These are phyloP conservation scores for Drosophila asahinai DNA, from an alignment of 1,140 invertebrate species.

Conservation along the genomic window DNA sequence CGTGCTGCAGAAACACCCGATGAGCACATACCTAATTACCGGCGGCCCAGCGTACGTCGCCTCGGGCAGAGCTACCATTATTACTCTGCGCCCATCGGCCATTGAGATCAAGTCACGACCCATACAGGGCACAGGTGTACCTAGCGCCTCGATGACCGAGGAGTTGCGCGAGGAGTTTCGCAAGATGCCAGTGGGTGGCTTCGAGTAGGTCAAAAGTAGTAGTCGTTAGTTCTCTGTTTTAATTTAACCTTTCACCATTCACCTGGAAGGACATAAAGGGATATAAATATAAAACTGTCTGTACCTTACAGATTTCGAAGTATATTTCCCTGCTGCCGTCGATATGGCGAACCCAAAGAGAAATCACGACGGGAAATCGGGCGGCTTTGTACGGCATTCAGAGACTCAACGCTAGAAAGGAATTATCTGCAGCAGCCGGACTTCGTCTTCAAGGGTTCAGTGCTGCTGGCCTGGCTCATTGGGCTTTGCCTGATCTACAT, in stretches of 20 bases:
- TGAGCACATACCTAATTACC: slow-evolving; percentile 10
- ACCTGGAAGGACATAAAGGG: neutral
- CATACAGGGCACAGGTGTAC: neutral
- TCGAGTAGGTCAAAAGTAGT: slow-evolving; percentile 2
- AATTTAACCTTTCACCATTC: too few relatives aligned
- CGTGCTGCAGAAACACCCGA: neutral
- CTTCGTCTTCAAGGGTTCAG: slow-evolving; percentile 72
- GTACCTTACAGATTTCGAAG: neutral
- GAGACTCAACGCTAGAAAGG: slow-evolving; percentile 59
- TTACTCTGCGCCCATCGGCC: neutral
- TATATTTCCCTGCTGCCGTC: neutral
- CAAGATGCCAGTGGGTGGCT: slow-evolving; percentile 21
- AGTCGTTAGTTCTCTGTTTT: slow-evolving; percentile 83
- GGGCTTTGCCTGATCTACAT: slow-evolving; percentile 28
- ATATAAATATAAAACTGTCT: neutral
- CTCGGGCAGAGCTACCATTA: neutral
- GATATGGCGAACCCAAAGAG: neutral
- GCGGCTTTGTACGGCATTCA: slow-evolving; percentile 50
- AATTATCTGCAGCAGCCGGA: slow-evolving; percentile 70
- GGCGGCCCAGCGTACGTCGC: too few relatives aligned
- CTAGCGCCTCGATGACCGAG: neutral
- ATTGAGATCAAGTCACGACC: neutral
- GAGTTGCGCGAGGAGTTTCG: slow-evolving; percentile 13
- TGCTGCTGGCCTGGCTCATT: slow-evolving; percentile 53
- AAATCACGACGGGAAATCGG: slow-evolving; percentile 29